Conservation (phyloP, 2,888 invertebrate genomes). For the Geophilus truncorum region DNA sequence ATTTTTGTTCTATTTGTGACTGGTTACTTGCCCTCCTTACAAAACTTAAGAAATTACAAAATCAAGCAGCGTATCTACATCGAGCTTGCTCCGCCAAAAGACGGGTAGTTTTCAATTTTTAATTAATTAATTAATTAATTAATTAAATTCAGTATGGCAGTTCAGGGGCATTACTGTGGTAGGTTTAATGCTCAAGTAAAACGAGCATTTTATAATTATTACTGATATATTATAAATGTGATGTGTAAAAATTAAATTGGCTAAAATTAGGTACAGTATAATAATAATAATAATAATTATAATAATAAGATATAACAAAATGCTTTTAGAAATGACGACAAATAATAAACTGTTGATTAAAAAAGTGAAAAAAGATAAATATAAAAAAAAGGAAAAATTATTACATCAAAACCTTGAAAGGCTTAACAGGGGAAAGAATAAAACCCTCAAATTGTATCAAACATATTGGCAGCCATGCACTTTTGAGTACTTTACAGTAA, state of each 20-base stretch:
- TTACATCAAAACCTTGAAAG: neutral
- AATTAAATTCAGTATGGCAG: no score
- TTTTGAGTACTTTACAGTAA: neutral
- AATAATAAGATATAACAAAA: neutral
- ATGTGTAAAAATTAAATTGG: neutral
- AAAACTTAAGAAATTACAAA: neutral
- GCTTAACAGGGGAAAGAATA: neutral
- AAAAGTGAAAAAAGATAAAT: neutral
- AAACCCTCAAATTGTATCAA: neutral
- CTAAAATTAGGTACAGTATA: neutral
- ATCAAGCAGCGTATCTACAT: neutral
- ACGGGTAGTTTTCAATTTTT: neutral
- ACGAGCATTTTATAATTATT: neutral
- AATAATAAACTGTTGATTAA: slow-evolving; percentile 1
- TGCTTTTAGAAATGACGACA: neutral
- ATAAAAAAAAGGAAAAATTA: neutral
- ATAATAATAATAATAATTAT: neutral
- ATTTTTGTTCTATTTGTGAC: neutral
- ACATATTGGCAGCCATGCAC: neutral
- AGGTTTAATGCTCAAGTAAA: neutral
- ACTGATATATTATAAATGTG: neutral
- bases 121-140: no score
- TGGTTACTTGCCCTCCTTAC: neutral
- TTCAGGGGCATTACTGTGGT: neutral
- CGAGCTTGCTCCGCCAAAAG: slow-evolving; percentile 6